Evolutionary conservation across 2,797 vertebrate genomes (phyloP).

Genomic region (Chloroceryle inda): DNA sequence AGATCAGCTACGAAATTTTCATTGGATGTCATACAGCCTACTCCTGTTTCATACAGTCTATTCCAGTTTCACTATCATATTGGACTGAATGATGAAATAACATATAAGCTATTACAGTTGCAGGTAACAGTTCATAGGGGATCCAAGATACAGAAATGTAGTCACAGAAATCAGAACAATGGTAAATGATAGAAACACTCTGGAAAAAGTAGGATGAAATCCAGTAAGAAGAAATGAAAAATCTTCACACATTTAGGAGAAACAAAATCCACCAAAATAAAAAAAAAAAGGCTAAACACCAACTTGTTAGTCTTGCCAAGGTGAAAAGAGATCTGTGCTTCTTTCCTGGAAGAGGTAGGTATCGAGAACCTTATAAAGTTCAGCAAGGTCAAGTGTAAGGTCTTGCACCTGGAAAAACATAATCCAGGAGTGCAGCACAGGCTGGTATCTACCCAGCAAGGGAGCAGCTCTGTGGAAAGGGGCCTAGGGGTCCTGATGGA

Average conservation of each 20-base stretch:
- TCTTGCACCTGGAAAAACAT: background rate
- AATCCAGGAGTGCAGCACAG: background rate
- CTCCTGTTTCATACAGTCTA: background rate
- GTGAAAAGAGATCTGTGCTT: background rate
- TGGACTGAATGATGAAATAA: background rate
- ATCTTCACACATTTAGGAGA: background rate
- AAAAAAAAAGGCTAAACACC: background rate
- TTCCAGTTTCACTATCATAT: background rate
- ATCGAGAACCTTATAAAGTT: background rate
- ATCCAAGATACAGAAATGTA: background rate
- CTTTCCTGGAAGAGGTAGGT: background rate
- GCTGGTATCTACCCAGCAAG: background rate
- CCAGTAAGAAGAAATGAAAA: background rate
- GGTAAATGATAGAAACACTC: background rate
- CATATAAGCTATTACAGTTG: background rate
- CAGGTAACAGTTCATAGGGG: background rate
- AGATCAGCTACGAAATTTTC: background rate
- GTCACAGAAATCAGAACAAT: background rate
- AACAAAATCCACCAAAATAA: background rate
- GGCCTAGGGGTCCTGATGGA: background rate
- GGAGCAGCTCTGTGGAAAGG: background rate
- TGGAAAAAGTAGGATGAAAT: background rate
- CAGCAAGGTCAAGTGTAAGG: background rate
- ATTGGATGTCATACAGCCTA: background rate
- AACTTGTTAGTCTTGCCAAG: background rate